Base-by-base conservation (phyloP, 2,797 vertebrate genomes). In the Phrynocephalus forsythii region DNA sequence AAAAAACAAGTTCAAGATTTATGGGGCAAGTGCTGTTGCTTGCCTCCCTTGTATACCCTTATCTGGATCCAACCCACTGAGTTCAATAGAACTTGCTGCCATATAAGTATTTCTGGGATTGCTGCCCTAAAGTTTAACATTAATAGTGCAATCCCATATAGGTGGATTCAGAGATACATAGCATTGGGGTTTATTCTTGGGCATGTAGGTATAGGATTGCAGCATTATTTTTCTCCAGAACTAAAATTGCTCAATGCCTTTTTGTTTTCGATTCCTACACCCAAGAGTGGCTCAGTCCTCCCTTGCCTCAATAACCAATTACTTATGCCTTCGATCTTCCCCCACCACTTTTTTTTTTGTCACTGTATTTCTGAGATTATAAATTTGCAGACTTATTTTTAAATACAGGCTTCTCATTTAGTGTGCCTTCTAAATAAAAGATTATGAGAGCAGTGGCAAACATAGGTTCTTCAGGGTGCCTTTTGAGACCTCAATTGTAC, bases 401-500 rank as follows among this genome's bases (percentile, higher is more conserved):
- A 79, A 83, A 72, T 71, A 83, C 11, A 33, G 66, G 16, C n/a
- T 67, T 84, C 48, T 83, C 77, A 79, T 84, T 79, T 72, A 38
- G 38, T 67, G 75, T 44, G 33, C 28, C 79, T 82, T 72, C 67
- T 60, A 83, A 87, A 83, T 72, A 72, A 79, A 82, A 52, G 66
- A 82, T 38, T 50, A 69, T 38, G 72, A 52, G 28, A 63, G 20
- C 24, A 5, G 44, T 71, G 38, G 72, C 9, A 38, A 73, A 78
- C 33, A 79, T 44, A 52, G 69, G 50, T 15, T 87, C 4, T 60
- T 15, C 63, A n/a, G 30, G 8, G 30, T 60, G 26, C 26, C 48
- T 83, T 87, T 78, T 30, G 30, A 38, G 66, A 77, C 9, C 26
- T 77, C 83, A 33, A 78, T 15, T 84, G 68, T 84, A 28, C 30